These are phyloP conservation scores for Peromyscus eremicus DNA, from an alignment of 2,797 vertebrate species.

Conservation along the genomic window DNA sequence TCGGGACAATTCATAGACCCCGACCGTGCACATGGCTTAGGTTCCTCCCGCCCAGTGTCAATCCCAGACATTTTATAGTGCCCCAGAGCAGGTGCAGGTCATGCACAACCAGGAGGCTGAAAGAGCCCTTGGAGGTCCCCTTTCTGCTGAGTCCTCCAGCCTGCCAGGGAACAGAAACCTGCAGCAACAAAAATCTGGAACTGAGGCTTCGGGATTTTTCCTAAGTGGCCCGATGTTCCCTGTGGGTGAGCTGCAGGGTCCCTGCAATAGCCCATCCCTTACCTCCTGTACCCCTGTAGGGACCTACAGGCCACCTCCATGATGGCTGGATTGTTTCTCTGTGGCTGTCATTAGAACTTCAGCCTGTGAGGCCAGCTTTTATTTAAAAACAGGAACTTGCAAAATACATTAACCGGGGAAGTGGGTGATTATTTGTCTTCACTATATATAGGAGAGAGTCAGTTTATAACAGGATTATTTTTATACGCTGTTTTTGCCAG, in stretches of 20 bases:
- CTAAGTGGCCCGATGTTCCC: neutral
- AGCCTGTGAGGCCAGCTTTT: constrained; percentile 2
- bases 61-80: neutral
- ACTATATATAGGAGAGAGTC: constrained; percentile 67
- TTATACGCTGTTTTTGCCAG: constrained; percentile 64
- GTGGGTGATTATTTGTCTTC: constrained; percentile 66
- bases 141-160: neutral
- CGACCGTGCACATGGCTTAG: neutral
- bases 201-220: neutral
- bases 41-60: neutral
- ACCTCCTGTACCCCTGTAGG: neutral
- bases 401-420: constrained; percentile 60
- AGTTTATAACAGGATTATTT: constrained; percentile 65
- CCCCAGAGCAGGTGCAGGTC: neutral
- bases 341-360: neutral
- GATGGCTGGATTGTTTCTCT: neutral
- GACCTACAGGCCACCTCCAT: neutral
- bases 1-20: neutral
- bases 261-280: too few relatives aligned
- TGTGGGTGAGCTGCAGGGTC: neutral
- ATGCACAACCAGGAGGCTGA: neutral
- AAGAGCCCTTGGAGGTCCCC: neutral
- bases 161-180: neutral
- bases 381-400: constrained; percentile 63
- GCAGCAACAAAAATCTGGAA: neutral